Base-by-base conservation (phyloP, 2,888 invertebrate genomes). In the Schrankia costaestrigalis region DNA sequence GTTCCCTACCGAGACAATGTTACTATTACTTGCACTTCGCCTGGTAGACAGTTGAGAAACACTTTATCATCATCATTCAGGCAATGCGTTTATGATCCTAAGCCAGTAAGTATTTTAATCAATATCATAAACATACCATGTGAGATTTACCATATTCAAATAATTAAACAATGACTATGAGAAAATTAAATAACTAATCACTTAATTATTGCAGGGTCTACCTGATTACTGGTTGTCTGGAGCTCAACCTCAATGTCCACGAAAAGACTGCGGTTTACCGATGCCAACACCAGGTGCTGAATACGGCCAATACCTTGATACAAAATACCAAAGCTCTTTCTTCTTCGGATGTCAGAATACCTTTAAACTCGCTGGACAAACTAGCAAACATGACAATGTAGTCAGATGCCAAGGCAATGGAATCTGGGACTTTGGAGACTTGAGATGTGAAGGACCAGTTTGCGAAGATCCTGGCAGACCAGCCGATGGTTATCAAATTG, bases 311-410 rank as follows among this genome's bases (percentile, higher is more conserved):
- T 94, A 93, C 62, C 87, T 92, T 8, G 97, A 97, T 67, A 97
- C 97, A 0, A 94, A 93, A 78, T 97, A 93, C 67, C 96, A 97
- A 78, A 95, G 97, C 18, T 96, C 95, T 2, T 97, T 98, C 89
- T 97, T 95, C 89, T 98, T 98, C 71, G 97, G 97, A 18, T 98
- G 98, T 63, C 96, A 97, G 83, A 96, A 97, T 48, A 98, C 98
- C 0, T 98, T 98, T 71, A 96, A 96, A 69, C 87, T 97, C 9
- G 96, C 96, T 11, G 97, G 97, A 1, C 96, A 97, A 83, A 96
- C 97, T 1, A 94, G 93, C 47, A 93, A 94, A 57, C 94, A 97
- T 55, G 97, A 98, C 63, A 96, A 96, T 69, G 94, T 95, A 7
- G 98, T 99, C 0, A 89, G 94, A 44, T 98, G 98, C 77, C 94